Percentiles rank a stretch among this genome's conserved stretches.
Evolutionary conservation across 2,113 vertebrate genomes (phyloP).

Genomic region (Corythornis madagascariensis): DNA sequence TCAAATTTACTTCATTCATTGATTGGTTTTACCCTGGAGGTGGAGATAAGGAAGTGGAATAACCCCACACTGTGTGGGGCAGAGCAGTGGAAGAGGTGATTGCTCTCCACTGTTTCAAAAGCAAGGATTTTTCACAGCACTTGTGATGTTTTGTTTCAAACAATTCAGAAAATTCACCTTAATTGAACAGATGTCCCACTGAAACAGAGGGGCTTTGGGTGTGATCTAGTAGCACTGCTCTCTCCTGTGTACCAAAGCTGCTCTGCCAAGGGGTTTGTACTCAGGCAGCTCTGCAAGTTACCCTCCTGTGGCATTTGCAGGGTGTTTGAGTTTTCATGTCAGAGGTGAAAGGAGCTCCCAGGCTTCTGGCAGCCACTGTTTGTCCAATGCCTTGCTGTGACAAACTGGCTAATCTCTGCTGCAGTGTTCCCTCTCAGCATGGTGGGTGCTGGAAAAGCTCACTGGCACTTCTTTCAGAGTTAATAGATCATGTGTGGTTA

Average conservation of each 20-base stretch:
- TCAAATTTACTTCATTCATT: neutral
- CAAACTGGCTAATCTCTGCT: neutral
- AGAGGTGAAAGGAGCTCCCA: neutral
- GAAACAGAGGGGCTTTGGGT: neutral
- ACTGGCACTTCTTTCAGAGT: neutral
- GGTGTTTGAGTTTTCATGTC: neutral
- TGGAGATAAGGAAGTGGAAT: neutral
- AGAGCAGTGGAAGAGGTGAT: neutral
- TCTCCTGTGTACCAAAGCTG: neutral
- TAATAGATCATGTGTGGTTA: neutral
- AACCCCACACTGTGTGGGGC: neutral
- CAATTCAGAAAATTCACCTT: neutral
- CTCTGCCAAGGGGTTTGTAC: neutral
- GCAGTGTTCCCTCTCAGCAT: neutral
- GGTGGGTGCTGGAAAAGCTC: neutral
- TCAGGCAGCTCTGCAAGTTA: neutral
- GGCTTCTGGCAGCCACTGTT: neutral
- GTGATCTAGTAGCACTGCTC: neutral
- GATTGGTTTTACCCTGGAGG: neutral
- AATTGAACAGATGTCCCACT: neutral
- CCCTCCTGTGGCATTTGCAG: accelerated
- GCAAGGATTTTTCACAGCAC: neutral
- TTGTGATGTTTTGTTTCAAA: neutral
- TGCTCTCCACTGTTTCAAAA: neutral
- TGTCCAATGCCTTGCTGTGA: neutral